These are phyloP conservation scores for rat (Rattus norvegicus) DNA, from an alignment of 2,113 vertebrate genomes.

Conservation along the genomic window GRCr8 NC_086032.1:75519501-75520000, in stretches of 20 bases:
- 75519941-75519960: neutral
- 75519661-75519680: neutral
- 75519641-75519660: neutral
- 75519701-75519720: neutral
- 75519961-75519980: neutral
- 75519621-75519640: neutral
- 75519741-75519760: accelerated
- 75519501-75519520: neutral
- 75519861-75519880: neutral
- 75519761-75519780: neutral
- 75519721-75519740: neutral
- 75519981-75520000: neutral
- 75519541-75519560: neutral
- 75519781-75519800: neutral
- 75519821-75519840: too few relatives aligned
- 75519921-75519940: neutral
- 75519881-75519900: neutral
- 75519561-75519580: neutral
- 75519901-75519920: neutral
- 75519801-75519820: neutral
- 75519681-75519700: accelerated
- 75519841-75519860: neutral
- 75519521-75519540: neutral
- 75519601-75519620: too few relatives aligned
- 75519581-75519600: neutral